phyloP scores from a whole-genome alignment of 2,888 invertebrate species.

The Oegoconia quadripuncta region DNA sequence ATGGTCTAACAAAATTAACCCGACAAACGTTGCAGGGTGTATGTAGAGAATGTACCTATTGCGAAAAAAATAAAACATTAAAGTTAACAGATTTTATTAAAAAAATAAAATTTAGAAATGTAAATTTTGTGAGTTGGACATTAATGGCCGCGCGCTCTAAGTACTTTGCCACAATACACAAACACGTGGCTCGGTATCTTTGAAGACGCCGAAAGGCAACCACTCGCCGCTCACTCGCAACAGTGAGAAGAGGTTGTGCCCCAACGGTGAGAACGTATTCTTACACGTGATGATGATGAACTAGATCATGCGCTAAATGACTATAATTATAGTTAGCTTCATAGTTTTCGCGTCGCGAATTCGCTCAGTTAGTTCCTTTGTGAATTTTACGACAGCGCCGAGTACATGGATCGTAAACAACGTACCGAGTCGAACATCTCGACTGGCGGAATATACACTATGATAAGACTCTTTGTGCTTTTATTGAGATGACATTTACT shows the following conservation, averaged over 20 bases:
- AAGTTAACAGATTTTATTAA: too few species aligned
- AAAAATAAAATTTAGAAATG: too few species aligned
- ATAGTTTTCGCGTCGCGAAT: neutral
- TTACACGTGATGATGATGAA: neutral
- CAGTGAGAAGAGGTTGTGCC: neutral
- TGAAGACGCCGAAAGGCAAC: too few species aligned
- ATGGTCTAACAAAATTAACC: too few species aligned
- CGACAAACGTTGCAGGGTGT: too few species aligned
- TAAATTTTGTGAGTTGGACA: too few species aligned
- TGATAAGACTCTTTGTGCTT: conserved; percentile 31
- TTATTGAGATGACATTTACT: conserved; percentile 26
- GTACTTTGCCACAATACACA: too few species aligned
- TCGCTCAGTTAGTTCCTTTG: conserved; percentile 1
- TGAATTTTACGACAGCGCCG: conserved; percentile 1
- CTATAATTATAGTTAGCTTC: neutral
- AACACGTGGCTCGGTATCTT: too few species aligned
- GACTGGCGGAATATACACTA: conserved; percentile 17
- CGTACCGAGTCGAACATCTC: neutral
- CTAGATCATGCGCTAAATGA: neutral
- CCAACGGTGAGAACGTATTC: neutral
- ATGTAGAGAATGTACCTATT: too few species aligned
- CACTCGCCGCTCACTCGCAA: too few species aligned
- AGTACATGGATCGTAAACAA: conserved; percentile 5
- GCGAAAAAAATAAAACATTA: too few species aligned
- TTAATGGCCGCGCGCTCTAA: too few species aligned